Conservation (phyloP, 1,140 invertebrate species). For the Trichogramma pretiosum region DNA sequence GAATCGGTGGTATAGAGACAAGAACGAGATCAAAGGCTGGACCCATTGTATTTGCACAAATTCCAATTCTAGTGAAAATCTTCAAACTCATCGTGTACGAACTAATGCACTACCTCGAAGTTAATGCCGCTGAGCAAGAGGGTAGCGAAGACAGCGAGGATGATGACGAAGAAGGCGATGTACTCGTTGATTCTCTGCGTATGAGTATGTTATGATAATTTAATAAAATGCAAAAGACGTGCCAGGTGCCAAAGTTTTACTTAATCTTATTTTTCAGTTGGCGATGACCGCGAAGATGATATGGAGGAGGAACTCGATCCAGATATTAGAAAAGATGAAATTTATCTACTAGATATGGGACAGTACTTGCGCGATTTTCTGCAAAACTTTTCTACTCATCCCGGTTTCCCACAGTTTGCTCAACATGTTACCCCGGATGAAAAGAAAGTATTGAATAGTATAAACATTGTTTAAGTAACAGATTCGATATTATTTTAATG, state of each 20-base stretch:
- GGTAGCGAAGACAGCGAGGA: slow-evolving; percentile 32
- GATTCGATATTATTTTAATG: no score
- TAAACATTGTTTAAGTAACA: slow-evolving; percentile 32
- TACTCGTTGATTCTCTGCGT: slow-evolving; percentile 34
- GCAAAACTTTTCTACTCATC: slow-evolving; percentile 51
- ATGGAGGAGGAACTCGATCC: slow-evolving; percentile 48
- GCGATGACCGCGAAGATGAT: slow-evolving; percentile 32
- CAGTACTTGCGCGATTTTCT: slow-evolving; percentile 55
- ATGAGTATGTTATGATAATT: no score
- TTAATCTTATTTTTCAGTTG: slow-evolving; percentile 28
- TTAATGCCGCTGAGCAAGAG: slow-evolving; percentile 24
- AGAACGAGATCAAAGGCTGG: slow-evolving; percentile 41
- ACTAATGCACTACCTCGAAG: slow-evolving; percentile 43
- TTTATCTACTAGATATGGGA: slow-evolving; percentile 53
- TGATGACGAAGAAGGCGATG: slow-evolving; percentile 36
- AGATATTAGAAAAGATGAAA: slow-evolving; percentile 50
- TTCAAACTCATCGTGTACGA: slow-evolving; percentile 52
- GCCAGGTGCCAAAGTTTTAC: no score
- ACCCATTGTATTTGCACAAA: slow-evolving; percentile 41
- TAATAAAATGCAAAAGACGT: no score
- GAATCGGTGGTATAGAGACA: slow-evolving; percentile 36
- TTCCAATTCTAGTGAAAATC: slow-evolving; percentile 49
- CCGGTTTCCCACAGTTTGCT: slow-evolving; percentile 49
- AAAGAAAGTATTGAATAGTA: slow-evolving; percentile 39
- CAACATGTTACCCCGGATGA: slow-evolving; percentile 50